Evolutionary conservation across 2,888 invertebrate species (phyloP), one percentile per base, ranked within the genome.

Genomic region (Cosmia trapezina): DNA sequence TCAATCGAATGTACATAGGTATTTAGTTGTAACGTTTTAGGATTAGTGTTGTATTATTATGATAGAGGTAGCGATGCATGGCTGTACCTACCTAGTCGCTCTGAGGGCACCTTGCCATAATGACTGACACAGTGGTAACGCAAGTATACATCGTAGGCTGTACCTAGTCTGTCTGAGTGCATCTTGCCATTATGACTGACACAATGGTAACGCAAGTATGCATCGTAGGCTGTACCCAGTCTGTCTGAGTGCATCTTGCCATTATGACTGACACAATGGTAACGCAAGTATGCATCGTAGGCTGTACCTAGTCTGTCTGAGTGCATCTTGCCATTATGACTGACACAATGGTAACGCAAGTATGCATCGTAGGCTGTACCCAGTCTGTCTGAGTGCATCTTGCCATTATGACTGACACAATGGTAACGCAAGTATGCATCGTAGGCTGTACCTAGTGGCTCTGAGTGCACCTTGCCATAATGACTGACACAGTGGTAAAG

Each of bases 391-490:
- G 73, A 65, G 60, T 73, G 70, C 74, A 61, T 73, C 80, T 77
- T 73, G 87, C 85, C 82, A 82, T 86, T 75, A 74, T 78, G 86
- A 86, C 86, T 86, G 86, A 86, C 70, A 86, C 70, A 72, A 76
- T 81, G 79, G 78, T 83, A 74, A 84, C 71, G 73, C 78, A 86
- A 84, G 85, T 86, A 86, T 83, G 28, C 79, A 66, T 73, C 62
- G 80, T 73, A 77, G 70, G 81, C 78, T 78, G 62, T 65, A 70
- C 71, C 73, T 71, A 70, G 74, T 83, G 61, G 69, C 67, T 80
- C 64, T 68, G 73, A 65, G 60, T 73, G 70, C 74, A 61, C 74
- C 80, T 77, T 73, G 87, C 85, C 82, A 82, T 86, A 76, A 74
- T 78, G 86, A 86, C 86, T 86, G 86, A 86, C 72, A 67, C 73